These are phyloP conservation scores for Madoqua kirkii DNA, from an alignment of 2,113 vertebrate genomes.

Conservation along the genomic window DNA sequence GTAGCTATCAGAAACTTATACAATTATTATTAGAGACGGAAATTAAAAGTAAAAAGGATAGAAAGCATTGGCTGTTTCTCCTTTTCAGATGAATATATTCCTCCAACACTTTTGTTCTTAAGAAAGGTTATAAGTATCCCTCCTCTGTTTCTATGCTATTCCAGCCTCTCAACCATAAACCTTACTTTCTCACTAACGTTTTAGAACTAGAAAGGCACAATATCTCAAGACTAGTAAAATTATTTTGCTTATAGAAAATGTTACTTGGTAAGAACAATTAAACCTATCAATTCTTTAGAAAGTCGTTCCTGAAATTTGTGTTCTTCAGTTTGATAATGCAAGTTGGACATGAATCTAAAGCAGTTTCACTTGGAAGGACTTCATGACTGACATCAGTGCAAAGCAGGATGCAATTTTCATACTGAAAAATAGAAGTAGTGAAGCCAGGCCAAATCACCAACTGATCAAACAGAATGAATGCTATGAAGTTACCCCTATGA, in stretches of 20 bases:
- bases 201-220: neutral
- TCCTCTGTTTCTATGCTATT: too few relatives aligned
- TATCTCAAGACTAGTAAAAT: neutral
- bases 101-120: neutral
- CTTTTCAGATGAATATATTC: neutral
- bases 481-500: neutral
- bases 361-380: conserved; percentile 93
- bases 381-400: conserved; percentile 93
- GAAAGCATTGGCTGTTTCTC: neutral
- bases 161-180: neutral
- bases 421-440: conserved; percentile 88
- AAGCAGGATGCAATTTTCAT: conserved; percentile 91
- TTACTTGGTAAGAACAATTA: conserved; percentile 94
- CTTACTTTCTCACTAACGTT: neutral
- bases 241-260: neutral
- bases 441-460: conserved; percentile 94
- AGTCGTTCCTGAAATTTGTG: conserved; percentile 86
- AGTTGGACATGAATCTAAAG: conserved; percentile 86
- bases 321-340: conserved; percentile 82
- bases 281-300: conserved; percentile 89
- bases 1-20: neutral
- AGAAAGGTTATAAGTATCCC: neutral
- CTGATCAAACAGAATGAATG: conserved; percentile 68
- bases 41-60: neutral
- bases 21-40: neutral